Conservation (phyloP, 2,113 vertebrate genomes). For the Lycaon pictus region DNA sequence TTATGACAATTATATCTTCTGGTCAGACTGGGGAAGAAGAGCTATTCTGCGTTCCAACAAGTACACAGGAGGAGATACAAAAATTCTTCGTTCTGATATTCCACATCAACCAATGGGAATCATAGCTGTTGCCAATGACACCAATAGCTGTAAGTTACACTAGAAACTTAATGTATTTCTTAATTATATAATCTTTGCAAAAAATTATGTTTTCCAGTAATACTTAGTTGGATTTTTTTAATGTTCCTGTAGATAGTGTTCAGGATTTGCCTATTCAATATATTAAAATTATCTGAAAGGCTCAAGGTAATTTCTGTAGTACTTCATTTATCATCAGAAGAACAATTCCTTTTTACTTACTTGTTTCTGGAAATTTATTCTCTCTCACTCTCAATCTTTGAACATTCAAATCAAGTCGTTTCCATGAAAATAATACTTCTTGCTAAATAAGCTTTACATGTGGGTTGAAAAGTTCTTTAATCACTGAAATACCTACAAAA, state of each 20-base stretch:
- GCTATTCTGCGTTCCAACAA: conserved; percentile 97
- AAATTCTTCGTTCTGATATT: conserved; percentile 96
- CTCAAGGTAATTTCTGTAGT: neutral
- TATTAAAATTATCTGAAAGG: neutral
- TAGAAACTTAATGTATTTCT: neutral
- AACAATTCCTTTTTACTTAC: neutral
- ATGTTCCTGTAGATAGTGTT: neutral
- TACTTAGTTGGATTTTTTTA: neutral
- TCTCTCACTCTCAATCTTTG: neutral
- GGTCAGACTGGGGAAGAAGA: conserved; percentile 97
- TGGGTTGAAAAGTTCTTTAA: neutral
- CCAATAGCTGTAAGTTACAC: conserved; percentile 95
- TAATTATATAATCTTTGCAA: neutral
- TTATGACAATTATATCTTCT: conserved; percentile 97
- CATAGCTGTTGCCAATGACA: conserved; percentile 96
- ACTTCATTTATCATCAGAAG: neutral
- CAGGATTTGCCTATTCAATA: neutral
- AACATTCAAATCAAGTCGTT: neutral
- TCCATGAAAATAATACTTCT: neutral
- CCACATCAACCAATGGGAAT: conserved; percentile 99
- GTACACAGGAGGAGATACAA: conserved; percentile 96
- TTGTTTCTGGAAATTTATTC: neutral
- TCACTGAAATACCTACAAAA: neutral
- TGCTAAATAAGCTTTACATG: neutral
- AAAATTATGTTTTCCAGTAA: neutral